A percentile compares a stretch with the other conserved stretches of the same genome.
These are phyloP conservation scores for Cyclopterus lumpus DNA, from an alignment of 2,797 vertebrate genomes.

Conservation along the genomic window DNA sequence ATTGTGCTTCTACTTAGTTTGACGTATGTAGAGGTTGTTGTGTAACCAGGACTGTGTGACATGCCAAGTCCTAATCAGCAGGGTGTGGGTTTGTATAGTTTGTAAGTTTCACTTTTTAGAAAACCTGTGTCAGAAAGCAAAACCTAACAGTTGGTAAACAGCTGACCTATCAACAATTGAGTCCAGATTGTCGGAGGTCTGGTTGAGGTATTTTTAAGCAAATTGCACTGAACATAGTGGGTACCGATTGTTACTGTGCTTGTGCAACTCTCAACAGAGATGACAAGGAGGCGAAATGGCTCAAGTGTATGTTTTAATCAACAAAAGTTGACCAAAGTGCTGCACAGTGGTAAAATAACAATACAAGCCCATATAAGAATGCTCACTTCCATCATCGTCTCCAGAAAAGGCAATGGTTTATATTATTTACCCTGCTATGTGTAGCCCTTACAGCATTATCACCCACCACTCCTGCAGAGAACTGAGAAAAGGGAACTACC, in stretches of 20 bases:
- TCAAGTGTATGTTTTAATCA: background rate
- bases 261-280: background rate
- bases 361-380: background rate
- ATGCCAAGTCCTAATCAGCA: constrained; percentile 50
- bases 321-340: background rate
- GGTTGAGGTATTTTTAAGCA: constrained; percentile 24
- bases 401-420: background rate
- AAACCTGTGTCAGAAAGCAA: constrained; percentile 59
- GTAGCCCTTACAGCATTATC: constrained; percentile 4
- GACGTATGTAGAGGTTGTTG: constrained; percentile 79
- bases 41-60: constrained; percentile 49
- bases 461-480: constrained; percentile 21
- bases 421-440: background rate
- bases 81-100: constrained; percentile 68
- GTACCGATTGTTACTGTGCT: background rate
- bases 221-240: background rate
- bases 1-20: constrained; percentile 42
- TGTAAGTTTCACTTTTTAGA: constrained; percentile 77
- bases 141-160: constrained; percentile 50
- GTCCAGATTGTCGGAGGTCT: constrained; percentile 35
- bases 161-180: constrained; percentile 52
- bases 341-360: background rate
- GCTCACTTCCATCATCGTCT: background rate
- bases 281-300: background rate
- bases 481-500: constrained; percentile 38